Conservation (phyloP, 2,888 invertebrate genomes). For the Achlya flavicornis region DNA sequence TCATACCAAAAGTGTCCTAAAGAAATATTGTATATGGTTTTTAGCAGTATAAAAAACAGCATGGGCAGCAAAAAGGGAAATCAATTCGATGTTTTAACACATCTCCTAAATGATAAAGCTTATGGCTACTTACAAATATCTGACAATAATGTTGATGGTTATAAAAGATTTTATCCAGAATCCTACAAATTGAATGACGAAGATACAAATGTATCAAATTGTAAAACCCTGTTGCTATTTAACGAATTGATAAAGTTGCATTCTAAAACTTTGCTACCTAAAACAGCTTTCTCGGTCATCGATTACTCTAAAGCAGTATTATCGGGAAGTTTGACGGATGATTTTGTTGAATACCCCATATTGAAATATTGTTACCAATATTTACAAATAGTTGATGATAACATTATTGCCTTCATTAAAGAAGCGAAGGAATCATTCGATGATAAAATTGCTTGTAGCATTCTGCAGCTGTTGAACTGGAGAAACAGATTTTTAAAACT, state of each 20-base stretch:
- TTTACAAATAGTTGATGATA: slow-evolving; percentile 69
- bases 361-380: slow-evolving; percentile 80
- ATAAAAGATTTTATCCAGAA: slow-evolving; percentile 64
- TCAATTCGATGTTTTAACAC: slow-evolving; percentile 26
- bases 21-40: slow-evolving; percentile 37
- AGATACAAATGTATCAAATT: slow-evolving; percentile 53
- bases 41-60: slow-evolving; percentile 42
- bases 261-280: slow-evolving; percentile 33
- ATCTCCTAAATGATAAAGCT: slow-evolving; percentile 48
- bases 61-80: slow-evolving; percentile 28
- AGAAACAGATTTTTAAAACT: slow-evolving; percentile 73
- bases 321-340: slow-evolving; percentile 69
- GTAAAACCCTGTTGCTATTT: slow-evolving; percentile 75
- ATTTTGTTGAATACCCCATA: slow-evolving; percentile 81
- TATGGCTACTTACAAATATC: slow-evolving; percentile 33
- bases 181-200: slow-evolving; percentile 35
- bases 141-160: slow-evolving; percentile 31
- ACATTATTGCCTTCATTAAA: slow-evolving; percentile 65
- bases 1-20: slow-evolving; percentile 61
- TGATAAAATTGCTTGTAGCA: slow-evolving; percentile 61
- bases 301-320: slow-evolving; percentile 78
- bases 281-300: slow-evolving; percentile 63
- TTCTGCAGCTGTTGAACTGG: slow-evolving; percentile 82
- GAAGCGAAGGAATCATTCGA: slow-evolving; percentile 50
- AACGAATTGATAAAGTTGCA: slow-evolving; percentile 55